Conservation (phyloP, 2,888 invertebrate species). For the Xestoiulus laeticollis region DNA sequence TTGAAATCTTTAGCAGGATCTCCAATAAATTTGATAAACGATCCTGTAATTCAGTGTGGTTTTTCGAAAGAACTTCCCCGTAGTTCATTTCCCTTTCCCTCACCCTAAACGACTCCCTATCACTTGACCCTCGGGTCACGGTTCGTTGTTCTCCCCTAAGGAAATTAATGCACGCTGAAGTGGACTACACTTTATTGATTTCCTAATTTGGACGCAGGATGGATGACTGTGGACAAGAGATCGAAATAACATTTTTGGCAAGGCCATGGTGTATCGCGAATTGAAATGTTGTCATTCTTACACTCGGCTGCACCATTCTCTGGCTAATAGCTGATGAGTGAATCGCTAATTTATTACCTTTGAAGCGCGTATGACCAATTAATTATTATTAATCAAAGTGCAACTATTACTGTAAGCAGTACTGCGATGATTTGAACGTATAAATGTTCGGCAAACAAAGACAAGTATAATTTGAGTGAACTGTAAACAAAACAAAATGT, state of each 20-base stretch:
- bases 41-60: not conserved
- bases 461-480: too few species aligned
- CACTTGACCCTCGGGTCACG: constrained; percentile 8
- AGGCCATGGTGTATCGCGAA: not conserved
- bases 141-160: constrained; percentile 19
- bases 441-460: too few species aligned
- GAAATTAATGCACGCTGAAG: constrained; percentile 22
- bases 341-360: too few species aligned
- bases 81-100: not conserved
- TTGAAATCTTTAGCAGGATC: not conserved
- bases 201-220: not conserved
- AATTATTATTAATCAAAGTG: too few species aligned
- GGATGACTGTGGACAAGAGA: not conserved
- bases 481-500: too few species aligned
- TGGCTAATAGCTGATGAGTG: too few species aligned
- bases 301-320: not conserved
- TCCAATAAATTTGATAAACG: constrained; percentile 39
- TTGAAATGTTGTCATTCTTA: not conserved
- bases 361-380: too few species aligned
- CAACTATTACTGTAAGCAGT: too few species aligned
- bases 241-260: not conserved
- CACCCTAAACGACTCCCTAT: not conserved
- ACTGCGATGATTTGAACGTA: too few species aligned
- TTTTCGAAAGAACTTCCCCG: not conserved
- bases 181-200: constrained; percentile 10